Base-by-base conservation (phyloP, 2,888 invertebrate genomes). In the Torymus tubicola region DNA sequence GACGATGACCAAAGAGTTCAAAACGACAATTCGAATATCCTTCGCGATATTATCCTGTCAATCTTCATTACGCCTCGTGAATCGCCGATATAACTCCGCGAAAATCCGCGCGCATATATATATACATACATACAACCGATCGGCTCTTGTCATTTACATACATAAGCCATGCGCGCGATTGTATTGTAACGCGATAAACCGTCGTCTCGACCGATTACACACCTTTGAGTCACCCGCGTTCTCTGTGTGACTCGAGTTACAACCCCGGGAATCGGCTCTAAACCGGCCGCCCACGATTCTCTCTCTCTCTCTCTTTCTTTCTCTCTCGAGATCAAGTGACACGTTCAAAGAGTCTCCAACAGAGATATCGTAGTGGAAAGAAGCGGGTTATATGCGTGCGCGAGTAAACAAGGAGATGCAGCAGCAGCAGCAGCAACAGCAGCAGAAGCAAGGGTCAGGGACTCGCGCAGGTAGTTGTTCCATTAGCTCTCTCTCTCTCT, bases 391-490 rank as follows among this genome's bases (percentile, higher is more conserved):
- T 31, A 53, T 4, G 52, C 31, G 58, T 21, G 64, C 50, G 60
- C 12, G 58, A 50, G 64, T 63, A 75, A 75, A 75, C 68, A 78
- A 78, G 73, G 24, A n/a, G 60, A 52, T 16, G 65, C 18, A 16
- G n/a, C 13, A 76, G 64, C 70, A 55, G 72, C 57, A 55, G 68
- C 58, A 65, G 24, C 60, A 65, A n/a, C 18, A n/a, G n/a, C n/a
- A n/a, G n/a, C n/a, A n/a, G n/a, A n/a, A n/a, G 64, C 70, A 53
- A 78, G 77, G 77, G 77, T 78, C 80, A 80, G 81, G 71, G 76
- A 61, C 80, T 82, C 79, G 82, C 55, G 68, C 83, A 83, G 83
- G 83, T 83, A 83, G 83, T 81, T 31, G 31, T 31, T 77, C 81
- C 81, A 80, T 83, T 81, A 83, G 70, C 52, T 60, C 63, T 63